phyloP scores from a whole-genome alignment of 1,140 invertebrate species.

The Aphis gossypii region DNA sequence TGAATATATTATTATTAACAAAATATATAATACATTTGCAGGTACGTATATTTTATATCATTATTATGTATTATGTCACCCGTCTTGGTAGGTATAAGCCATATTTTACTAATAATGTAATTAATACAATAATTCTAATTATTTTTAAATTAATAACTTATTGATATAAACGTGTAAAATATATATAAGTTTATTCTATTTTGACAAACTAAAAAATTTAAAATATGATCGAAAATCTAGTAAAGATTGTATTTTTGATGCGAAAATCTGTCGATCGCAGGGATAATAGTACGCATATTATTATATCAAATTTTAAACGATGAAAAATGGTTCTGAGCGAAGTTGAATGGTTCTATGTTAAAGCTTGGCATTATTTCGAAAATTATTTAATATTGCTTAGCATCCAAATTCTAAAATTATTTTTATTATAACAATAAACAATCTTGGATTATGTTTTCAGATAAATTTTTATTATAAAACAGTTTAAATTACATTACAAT shows the following conservation, averaged over 20 bases:
- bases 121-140: background rate
- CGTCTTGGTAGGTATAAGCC: background rate
- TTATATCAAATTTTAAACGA: background rate
- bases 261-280: background rate
- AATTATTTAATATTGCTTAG: background rate
- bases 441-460: too few relatives aligned
- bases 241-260: background rate
- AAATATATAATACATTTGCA: background rate
- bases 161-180: background rate
- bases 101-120: background rate
- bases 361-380: background rate
- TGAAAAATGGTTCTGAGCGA: background rate
- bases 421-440: background rate
- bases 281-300: background rate
- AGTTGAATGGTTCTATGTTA: background rate
- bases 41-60: background rate
- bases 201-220: background rate
- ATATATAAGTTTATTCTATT: background rate
- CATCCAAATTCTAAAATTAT: background rate
- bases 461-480: too few relatives aligned
- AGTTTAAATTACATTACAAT: too few relatives aligned
- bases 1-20: background rate
- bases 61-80: background rate
- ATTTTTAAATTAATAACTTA: background rate
- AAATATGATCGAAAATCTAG: background rate